Evolutionary conservation across 2,797 vertebrate species (phyloP).

Genomic region (Monodelphis domestica): DNA sequence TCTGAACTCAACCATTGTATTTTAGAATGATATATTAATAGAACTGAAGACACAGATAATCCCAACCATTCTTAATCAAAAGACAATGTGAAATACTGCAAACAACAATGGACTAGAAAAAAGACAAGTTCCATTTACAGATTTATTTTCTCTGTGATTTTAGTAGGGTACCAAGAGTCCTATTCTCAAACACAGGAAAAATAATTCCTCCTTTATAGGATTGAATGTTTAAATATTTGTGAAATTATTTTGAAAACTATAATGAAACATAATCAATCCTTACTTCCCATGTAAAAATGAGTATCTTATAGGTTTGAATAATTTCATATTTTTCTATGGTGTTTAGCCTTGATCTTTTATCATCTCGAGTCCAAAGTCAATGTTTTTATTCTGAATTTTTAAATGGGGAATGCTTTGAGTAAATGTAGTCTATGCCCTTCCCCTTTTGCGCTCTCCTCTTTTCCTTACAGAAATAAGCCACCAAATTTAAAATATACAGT

Average conservation of each 20-base stretch:
- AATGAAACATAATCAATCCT: neutral
- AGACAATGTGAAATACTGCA: neutral
- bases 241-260: neutral
- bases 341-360: too few relatives aligned
- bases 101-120: neutral
- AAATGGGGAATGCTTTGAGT: too few relatives aligned
- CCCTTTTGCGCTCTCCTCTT: neutral
- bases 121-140: neutral
- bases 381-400: neutral
- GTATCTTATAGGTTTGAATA: neutral
- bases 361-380: neutral
- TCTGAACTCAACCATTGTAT: neutral
- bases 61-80: neutral
- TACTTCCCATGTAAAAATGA: neutral
- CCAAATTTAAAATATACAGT: neutral
- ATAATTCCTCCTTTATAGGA: neutral
- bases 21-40: neutral
- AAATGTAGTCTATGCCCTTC: neutral
- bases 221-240: neutral
- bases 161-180: neutral
- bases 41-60: neutral
- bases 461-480: neutral
- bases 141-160: neutral
- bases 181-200: neutral
- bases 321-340: neutral